Base-by-base conservation (phyloP, 1,140 invertebrate species). In the Periplaneta americana region DNA sequence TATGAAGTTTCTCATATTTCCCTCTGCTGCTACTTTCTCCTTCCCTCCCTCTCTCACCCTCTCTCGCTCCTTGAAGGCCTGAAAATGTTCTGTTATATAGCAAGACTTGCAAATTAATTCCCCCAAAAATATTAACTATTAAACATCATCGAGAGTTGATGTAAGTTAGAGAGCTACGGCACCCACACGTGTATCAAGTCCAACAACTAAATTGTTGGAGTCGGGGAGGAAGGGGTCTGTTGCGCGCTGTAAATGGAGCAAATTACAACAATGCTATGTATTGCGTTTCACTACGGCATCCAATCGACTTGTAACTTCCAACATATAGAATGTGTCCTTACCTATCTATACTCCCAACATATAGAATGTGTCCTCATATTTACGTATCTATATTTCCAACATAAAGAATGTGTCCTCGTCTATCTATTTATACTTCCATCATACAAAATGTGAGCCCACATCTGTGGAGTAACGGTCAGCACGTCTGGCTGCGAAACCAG, bases 1-100 rank as follows among this genome's bases (percentile, higher is more conserved):
- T 36, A 78, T 78, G 76, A 78, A 78, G 76, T 78, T 78, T 78
- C 76, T 34, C 34, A 78, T 39, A 78, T 78, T 78, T 78, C 76
- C 76, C 86, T 86, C 34, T n/a, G 33, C 76, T 34, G n/a, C 8
- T 39, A 78, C 85, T 85, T 75, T 81, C 81, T 66, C 34, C 84
- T 81, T 85, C 84, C 84, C 85, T 83, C 83, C 83, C 84, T 84
- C 85, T 84, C 84, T 75, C 78, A n/a, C 80, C 34, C 83, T 74
- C 74, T 35, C 48, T 34, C 75, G 4, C 66, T 35, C 48, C 48
- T 66, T 66, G 18, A 66, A 66, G 48, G 48, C 35, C 34, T 76
- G 10, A n/a, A 57, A 66, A 66, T 66, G 48, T 66, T 66, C 48
- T 66, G 48, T 66, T 66, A 66, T 84, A 84, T 86, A 18, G 76